Conservation (phyloP, 2,797 vertebrate species). For the Cryptoprocta ferox region DNA sequence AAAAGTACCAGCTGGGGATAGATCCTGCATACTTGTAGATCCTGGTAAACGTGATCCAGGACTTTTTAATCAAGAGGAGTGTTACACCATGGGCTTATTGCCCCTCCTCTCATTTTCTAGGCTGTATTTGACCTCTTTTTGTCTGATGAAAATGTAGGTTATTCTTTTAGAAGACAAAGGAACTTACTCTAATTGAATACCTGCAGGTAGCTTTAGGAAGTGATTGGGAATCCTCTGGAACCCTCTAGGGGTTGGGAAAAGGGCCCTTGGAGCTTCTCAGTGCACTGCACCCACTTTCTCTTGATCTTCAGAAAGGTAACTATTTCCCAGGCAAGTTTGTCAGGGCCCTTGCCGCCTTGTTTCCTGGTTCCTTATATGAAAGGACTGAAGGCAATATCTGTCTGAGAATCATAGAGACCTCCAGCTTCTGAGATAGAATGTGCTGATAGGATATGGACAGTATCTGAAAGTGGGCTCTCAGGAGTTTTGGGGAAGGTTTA, state of each 20-base stretch:
- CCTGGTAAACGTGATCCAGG: not conserved
- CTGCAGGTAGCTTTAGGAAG: constrained; percentile 24
- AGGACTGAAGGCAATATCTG: not conserved
- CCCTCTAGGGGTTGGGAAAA: not conserved
- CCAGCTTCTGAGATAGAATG: not conserved
- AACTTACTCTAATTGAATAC: constrained; percentile 36
- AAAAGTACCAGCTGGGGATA: not conserved
- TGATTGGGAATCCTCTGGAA: not conserved
- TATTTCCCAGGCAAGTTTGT: not conserved
- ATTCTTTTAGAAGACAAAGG: constrained; percentile 71
- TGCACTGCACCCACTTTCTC: not conserved
- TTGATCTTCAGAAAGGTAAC: not conserved
- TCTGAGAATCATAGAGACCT: not conserved
- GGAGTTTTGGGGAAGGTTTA: not conserved
- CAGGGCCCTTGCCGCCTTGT: not conserved
- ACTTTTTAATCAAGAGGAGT: constrained; percentile 4
- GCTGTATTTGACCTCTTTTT: constrained; percentile 78
- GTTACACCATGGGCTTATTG: not conserved
- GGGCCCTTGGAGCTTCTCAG: not conserved
- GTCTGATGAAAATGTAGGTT: constrained; percentile 79
- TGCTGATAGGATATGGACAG: not conserved
- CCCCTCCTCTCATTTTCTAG: constrained; percentile 49
- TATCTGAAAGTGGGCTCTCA: not conserved
- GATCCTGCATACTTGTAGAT: not conserved
- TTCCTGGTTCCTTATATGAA: not conserved